Base-by-base conservation (phyloP, 1,140 invertebrate species). In the Rhagoletis zephyria region DNA sequence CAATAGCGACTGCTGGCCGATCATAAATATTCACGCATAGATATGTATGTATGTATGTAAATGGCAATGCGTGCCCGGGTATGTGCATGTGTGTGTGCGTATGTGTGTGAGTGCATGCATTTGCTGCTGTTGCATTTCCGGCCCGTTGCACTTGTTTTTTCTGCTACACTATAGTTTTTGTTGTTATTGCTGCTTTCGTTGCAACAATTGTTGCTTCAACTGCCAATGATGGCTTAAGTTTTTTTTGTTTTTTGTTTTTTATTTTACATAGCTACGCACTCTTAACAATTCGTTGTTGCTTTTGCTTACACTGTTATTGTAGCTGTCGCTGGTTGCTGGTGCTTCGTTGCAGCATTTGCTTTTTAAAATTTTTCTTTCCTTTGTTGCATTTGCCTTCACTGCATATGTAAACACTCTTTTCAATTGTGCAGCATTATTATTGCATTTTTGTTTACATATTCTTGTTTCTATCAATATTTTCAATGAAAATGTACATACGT, bases 401-500 rank as follows among this genome's bases (percentile, higher is more conserved):
- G 48, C 48, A 56, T 59, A 81, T 56, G 74, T 51, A 81, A 81
- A 81, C 74, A 51, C 14, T 56, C 2, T 81, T 48, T 42, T 81
- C 56, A 12, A 48, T 81, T n/a, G 45, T 56, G 45, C n/a, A 81
- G 45, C n/a, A 81, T 74, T 74, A 74, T 74, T 74, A 51, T 56
- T 81, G 51, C 74, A 81, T 81, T 56, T 81, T 48, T 81, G 48
- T 81, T 81, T 81, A 81, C 74, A 81, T 81, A 56, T 81, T 81
- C 45, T n/a, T 77, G 74, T 56, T 81, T 51, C 74, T 81, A 81
- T 81, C 48, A 81, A 81, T 81, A 56, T 81, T 51, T 81, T 81
- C 74, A 81, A 56, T 81, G 74, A 4, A 81, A 56, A 56, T n/a
- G 51, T 81, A 48, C 48, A 81, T 81, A 81, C n/a, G 30, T 1